Evolutionary conservation across 1,140 invertebrate species (phyloP).

Genomic region (Lepidurus packardi): DNA sequence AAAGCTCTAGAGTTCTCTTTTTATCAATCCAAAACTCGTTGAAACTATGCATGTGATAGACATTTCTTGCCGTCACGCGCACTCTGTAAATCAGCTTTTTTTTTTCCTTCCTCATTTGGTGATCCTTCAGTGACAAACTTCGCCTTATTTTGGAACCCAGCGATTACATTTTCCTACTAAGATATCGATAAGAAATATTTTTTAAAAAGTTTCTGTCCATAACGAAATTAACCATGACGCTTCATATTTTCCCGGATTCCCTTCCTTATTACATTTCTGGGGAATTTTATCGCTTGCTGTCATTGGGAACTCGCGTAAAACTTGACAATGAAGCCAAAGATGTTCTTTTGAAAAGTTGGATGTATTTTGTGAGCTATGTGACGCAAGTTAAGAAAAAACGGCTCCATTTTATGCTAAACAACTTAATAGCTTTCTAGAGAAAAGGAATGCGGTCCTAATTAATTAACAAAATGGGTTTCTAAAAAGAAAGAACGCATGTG

Average conservation of each 20-base stretch:
- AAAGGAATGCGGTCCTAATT: constrained; percentile 11
- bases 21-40: neutral
- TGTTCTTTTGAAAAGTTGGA: neutral
- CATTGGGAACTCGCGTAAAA: neutral
- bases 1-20: neutral
- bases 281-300: neutral
- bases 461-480: constrained; percentile 12
- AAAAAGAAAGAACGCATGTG: neutral
- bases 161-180: neutral
- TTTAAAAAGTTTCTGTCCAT: neutral
- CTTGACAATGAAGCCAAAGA: neutral
- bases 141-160: neutral
- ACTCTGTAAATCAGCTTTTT: neutral
- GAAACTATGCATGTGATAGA: constrained; percentile 6
- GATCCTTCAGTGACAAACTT: neutral
- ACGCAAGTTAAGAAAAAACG: neutral
- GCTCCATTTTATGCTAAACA: neutral
- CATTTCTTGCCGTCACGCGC: constrained; percentile 10
- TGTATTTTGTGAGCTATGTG: neutral
- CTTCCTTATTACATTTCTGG: neutral
- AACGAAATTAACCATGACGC: neutral
- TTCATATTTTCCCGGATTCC: neutral
- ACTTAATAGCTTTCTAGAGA: neutral
- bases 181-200: neutral
- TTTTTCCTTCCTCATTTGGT: neutral